phyloP scores from a whole-genome alignment of 1,140 invertebrate species.

The Nephotettix cincticeps region DNA sequence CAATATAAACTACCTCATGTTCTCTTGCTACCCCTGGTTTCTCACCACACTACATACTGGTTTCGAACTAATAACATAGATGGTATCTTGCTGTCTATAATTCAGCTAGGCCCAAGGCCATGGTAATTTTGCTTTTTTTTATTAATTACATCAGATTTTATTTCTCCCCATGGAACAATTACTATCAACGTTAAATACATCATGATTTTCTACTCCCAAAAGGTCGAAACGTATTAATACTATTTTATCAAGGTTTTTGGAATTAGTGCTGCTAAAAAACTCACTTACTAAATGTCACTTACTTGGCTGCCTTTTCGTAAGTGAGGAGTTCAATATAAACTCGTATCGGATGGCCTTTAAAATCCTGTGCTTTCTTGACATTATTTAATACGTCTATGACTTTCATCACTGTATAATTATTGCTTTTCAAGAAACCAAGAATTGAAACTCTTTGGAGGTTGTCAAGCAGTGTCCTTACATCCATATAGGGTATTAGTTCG shows the following conservation, averaged over 20 bases:
- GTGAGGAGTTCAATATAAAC: background rate
- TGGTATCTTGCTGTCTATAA: too few species aligned
- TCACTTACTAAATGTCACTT: background rate
- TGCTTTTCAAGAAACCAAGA: background rate
- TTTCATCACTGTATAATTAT: background rate
- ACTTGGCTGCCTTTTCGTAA: constrained; percentile 8
- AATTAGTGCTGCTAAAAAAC: background rate
- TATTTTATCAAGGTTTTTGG: background rate
- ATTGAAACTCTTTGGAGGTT: background rate
- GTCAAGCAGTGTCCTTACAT: background rate
- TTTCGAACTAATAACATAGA: too few species aligned
- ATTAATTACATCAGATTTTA: background rate
- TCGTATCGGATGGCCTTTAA: background rate
- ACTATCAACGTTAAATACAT: background rate
- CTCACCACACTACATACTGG: too few species aligned
- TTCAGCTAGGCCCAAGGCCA: background rate
- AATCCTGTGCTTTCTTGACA: background rate
- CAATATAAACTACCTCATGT: too few species aligned
- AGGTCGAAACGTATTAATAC: background rate
- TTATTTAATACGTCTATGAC: background rate
- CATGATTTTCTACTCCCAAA: background rate
- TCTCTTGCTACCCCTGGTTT: too few species aligned
- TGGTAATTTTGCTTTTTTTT: background rate
- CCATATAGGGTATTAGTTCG: background rate
- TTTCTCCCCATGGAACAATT: background rate